Conservation (phyloP, 2,888 invertebrate genomes). For the Gasteruption jaculator region DNA sequence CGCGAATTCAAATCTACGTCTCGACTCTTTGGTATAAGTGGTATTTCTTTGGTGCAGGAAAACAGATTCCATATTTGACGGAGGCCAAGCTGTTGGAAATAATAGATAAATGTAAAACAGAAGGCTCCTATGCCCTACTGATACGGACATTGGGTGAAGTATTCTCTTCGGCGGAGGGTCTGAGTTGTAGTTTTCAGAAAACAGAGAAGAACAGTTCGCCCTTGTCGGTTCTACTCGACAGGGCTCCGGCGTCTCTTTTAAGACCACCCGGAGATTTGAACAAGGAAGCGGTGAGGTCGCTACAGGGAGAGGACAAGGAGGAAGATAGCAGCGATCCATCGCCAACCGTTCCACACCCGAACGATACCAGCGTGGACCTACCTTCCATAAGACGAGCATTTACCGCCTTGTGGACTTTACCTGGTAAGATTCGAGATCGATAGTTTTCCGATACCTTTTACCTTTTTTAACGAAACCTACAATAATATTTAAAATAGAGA, state of each 20-base stretch:
- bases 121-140: constrained; percentile 66
- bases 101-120: constrained; percentile 69
- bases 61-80: constrained; percentile 60
- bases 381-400: constrained; percentile 69
- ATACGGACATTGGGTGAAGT: constrained; percentile 75
- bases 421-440: too few species aligned
- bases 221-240: constrained; percentile 55
- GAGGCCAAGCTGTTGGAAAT: constrained; percentile 72
- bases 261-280: constrained; percentile 57
- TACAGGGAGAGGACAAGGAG: constrained; percentile 84
- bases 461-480: not conserved
- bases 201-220: constrained; percentile 52
- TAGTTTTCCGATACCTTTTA: constrained; percentile 7
- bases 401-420: constrained; percentile 52
- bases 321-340: constrained; percentile 65
- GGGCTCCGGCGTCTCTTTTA: constrained; percentile 51
- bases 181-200: constrained; percentile 69
- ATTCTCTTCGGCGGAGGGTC: constrained; percentile 64
- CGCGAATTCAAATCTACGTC: not conserved
- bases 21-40: constrained; percentile 12
- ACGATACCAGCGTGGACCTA: constrained; percentile 61
- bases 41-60: constrained; percentile 36
- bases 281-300: constrained; percentile 69
- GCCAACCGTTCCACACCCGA: constrained; percentile 42
- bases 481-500: too few species aligned